Conservation (phyloP, 2,888 invertebrate species). For the Yponomeuta malinellus region DNA sequence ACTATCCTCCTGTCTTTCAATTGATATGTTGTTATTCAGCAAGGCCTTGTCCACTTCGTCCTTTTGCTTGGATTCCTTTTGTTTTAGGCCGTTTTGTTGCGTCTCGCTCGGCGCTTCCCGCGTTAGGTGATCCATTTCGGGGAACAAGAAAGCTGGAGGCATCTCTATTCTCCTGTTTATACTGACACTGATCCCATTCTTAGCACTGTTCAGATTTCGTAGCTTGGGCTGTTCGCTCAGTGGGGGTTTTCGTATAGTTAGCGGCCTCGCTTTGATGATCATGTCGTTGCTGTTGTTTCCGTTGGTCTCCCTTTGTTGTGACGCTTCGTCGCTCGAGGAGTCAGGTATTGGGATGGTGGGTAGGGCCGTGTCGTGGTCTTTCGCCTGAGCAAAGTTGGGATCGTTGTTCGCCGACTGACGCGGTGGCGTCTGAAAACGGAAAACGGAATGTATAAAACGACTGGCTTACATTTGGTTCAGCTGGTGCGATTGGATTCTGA, state of each 20-base stretch:
- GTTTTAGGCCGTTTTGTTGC: constrained; percentile 45
- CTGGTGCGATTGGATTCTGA: too few relatives aligned
- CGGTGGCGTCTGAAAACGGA: constrained; percentile 63
- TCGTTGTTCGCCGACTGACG: constrained; percentile 68
- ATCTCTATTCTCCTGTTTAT: constrained; percentile 86
- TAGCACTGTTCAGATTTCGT: constrained; percentile 74
- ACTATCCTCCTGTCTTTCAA: constrained; percentile 59
- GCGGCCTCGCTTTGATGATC: constrained; percentile 86
- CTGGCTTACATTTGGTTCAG: too few relatives aligned
- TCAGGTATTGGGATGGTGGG: constrained; percentile 56
- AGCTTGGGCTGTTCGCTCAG: constrained; percentile 87
- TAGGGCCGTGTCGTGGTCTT: constrained; percentile 38
- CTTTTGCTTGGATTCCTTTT: constrained; percentile 45
- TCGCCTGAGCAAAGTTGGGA: constrained; percentile 43
- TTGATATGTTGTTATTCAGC: constrained; percentile 41
- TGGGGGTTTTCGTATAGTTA: constrained; percentile 90
- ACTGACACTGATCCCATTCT: constrained; percentile 79
- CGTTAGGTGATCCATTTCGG: constrained; percentile 81
- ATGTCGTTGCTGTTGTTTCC: constrained; percentile 55
- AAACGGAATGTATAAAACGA: constrained; percentile 8
- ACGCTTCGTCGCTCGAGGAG: constrained; percentile 49
- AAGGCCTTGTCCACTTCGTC: constrained; percentile 65
- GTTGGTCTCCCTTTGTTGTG: constrained; percentile 58
- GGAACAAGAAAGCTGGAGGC: constrained; percentile 88
- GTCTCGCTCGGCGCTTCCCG: constrained; percentile 57